Percentiles rank a stretch among this genome's conserved stretches.
Conservation (phyloP, 2,888 invertebrate species). For the Allolobophora icterica region DNA sequence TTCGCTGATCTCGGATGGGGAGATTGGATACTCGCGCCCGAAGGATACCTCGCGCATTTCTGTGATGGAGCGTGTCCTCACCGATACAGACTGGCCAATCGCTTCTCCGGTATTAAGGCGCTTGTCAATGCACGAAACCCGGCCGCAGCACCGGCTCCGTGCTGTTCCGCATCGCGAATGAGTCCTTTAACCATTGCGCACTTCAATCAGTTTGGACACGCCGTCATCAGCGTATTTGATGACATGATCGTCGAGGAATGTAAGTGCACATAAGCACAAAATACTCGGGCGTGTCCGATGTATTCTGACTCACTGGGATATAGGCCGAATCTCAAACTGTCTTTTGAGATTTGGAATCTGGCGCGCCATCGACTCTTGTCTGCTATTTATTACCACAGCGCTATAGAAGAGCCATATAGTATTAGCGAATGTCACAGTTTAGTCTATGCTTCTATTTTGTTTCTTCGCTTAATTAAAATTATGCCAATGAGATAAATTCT, state of each 20-base stretch:
- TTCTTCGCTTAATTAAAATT: neutral
- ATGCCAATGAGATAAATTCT: neutral
- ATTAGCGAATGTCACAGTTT: neutral
- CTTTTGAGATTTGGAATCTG: slow-evolving; percentile 1
- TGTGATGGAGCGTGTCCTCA: slow-evolving; percentile 57
- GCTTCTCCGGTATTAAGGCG: slow-evolving; percentile 55
- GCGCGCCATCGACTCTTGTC: neutral
- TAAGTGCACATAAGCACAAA: slow-evolving; percentile 51
- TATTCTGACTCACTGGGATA: neutral
- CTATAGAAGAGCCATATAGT: neutral
- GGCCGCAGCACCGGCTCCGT: slow-evolving; percentile 54
- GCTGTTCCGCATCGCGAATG: slow-evolving; percentile 55
- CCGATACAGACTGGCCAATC: slow-evolving; percentile 55
- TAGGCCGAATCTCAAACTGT: neutral
- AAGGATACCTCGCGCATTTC: slow-evolving; percentile 55
- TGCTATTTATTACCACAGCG: too few relatives aligned
- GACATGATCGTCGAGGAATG: slow-evolving; percentile 57
- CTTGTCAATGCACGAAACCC: slow-evolving; percentile 42
- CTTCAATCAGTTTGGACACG: slow-evolving; percentile 50
- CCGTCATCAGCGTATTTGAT: slow-evolving; percentile 51
- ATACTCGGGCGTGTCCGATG: neutral
- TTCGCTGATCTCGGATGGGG: slow-evolving; percentile 58
- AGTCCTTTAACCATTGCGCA: slow-evolving; percentile 54
- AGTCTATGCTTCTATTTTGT: neutral
- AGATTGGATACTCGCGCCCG: slow-evolving; percentile 56